These are phyloP conservation scores for Rhea pennata DNA, from an alignment of 2,113 vertebrate genomes.

Conservation along the genomic window DNA sequence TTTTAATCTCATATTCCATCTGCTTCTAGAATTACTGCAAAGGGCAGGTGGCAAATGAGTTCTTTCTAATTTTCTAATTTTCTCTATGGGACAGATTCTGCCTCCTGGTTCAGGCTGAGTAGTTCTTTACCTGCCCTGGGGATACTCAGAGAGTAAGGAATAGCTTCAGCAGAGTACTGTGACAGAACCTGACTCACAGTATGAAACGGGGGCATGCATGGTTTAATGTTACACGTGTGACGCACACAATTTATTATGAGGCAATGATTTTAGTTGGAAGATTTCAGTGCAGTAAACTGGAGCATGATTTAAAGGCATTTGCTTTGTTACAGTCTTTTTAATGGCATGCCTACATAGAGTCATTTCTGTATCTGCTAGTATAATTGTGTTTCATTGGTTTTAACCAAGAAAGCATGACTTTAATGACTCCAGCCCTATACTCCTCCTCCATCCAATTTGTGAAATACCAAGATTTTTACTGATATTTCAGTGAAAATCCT, in stretches of 20 bases:
- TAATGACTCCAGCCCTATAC: not conserved
- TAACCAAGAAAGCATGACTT: not conserved
- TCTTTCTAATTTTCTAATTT: conserved; percentile 40
- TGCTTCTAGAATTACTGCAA: conserved; percentile 54
- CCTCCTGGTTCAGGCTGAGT: not conserved
- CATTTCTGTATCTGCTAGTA: not conserved
- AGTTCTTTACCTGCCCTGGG: not conserved
- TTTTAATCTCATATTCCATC: conserved; percentile 68
- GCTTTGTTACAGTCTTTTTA: not conserved
- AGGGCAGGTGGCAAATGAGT: conserved; percentile 60
- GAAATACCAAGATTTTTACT: not conserved
- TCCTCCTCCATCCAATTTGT: not conserved
- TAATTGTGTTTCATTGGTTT: not conserved
- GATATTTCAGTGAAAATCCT: not conserved
- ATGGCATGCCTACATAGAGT: not conserved
- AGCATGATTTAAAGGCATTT: not conserved
- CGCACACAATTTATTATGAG: not conserved
- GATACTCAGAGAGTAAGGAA: not conserved
- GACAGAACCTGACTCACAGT: not conserved
- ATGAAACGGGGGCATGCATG: not conserved
- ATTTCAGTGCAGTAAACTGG: not conserved
- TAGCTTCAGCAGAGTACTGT: not conserved
- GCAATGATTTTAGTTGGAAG: not conserved
- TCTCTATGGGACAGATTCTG: conserved; percentile 51
- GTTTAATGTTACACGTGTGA: not conserved